phyloP scores from a whole-genome alignment of 2,797 vertebrate genomes.

The Anomalospiza imberbis region DNA sequence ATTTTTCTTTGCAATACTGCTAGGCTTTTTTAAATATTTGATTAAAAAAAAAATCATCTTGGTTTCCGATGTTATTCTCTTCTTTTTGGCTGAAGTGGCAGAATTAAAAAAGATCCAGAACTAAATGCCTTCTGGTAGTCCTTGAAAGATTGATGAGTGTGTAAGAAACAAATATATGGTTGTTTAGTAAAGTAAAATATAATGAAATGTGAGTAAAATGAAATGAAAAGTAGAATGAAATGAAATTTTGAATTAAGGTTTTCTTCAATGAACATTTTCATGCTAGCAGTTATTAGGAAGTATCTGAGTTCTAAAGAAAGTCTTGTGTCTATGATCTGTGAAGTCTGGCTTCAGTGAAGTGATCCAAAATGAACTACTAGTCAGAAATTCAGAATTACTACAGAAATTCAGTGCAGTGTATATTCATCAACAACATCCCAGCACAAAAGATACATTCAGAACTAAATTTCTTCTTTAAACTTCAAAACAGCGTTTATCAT shows the following conservation, averaged over 20 bases:
- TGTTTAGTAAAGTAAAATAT: background rate
- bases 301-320: background rate
- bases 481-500: background rate
- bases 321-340: background rate
- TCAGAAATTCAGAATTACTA: background rate
- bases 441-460: background rate
- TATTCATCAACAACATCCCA: background rate
- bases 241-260: background rate
- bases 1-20: background rate
- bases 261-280: background rate
- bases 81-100: background rate
- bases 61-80: background rate
- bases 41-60: background rate
- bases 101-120: background rate
- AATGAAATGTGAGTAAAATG: background rate
- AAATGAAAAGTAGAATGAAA: background rate
- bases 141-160: background rate
- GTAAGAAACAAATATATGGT: background rate
- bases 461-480: background rate
- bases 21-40: rapidly evolving
- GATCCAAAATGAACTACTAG: background rate
- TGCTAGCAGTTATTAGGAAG: background rate
- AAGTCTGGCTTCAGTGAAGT: background rate
- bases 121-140: background rate
- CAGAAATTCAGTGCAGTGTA: background rate